Evolutionary conservation across 2,888 invertebrate species (phyloP).

Genomic region (Drosophila mulleri): DNA sequence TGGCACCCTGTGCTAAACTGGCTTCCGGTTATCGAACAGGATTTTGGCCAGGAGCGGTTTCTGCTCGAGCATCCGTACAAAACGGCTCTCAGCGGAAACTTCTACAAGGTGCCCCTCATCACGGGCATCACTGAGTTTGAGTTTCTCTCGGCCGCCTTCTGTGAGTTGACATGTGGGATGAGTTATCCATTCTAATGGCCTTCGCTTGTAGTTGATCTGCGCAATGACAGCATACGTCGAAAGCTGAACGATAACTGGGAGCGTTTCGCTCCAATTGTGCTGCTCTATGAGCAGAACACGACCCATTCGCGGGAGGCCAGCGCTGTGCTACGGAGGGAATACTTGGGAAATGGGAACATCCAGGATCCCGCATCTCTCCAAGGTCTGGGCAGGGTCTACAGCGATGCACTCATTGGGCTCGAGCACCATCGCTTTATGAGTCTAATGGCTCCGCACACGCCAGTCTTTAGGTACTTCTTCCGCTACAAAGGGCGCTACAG

Average conservation of each 20-base stretch:
- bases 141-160: constrained; percentile 87
- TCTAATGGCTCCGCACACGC: constrained; percentile 86
- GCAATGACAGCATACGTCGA: constrained; percentile 85
- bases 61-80: constrained; percentile 87
- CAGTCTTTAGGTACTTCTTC: constrained; percentile 88
- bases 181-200: neutral
- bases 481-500: constrained; percentile 88
- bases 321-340: constrained; percentile 63
- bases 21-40: constrained; percentile 88
- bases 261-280: constrained; percentile 75
- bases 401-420: constrained; percentile 87
- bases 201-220: constrained; percentile 79
- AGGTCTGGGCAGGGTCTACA: constrained; percentile 85
- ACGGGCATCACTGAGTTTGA: constrained; percentile 89
- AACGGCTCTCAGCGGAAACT: constrained; percentile 86
- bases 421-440: constrained; percentile 87
- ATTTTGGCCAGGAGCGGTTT: constrained; percentile 88
- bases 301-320: constrained; percentile 81
- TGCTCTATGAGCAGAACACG: constrained; percentile 83
- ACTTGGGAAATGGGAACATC: constrained; percentile 60
- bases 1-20: constrained; percentile 85
- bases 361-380: constrained; percentile 61
- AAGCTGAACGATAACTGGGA: constrained; percentile 78
- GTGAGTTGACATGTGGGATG: constrained; percentile 59
- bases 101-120: constrained; percentile 88